Evolutionary conservation across 64 coral and sea anemone species (phyloP).

Genomic region (Acropora tenuis): DNA sequence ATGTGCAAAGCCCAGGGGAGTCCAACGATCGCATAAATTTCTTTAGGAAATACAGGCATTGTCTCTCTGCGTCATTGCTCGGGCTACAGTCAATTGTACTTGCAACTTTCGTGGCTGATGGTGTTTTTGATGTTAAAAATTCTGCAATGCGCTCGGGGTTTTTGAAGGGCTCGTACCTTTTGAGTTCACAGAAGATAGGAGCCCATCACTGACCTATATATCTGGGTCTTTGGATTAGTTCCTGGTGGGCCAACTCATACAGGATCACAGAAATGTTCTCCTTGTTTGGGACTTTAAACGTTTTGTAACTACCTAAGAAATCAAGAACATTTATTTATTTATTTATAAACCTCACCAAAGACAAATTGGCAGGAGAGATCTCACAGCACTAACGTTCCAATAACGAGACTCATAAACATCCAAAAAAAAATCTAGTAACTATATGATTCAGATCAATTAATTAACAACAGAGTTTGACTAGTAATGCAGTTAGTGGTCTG

Average conservation of each 20-base stretch:
- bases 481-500: no score
- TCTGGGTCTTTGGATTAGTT: background rate
- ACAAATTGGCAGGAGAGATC: no score
- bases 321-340: background rate
- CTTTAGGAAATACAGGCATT: background rate
- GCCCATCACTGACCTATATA: background rate
- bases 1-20: background rate
- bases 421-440: no score
- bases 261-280: background rate
- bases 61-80: background rate
- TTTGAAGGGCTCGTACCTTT: background rate
- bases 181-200: background rate
- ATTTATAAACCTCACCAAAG: no score
- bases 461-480: no score
- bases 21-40: background rate
- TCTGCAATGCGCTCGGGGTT: background rate
- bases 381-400: no score
- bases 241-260: background rate
- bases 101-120: background rate
- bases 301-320: constrained; percentile 1
- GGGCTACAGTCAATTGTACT: background rate
- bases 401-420: no score
- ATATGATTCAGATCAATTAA: no score
- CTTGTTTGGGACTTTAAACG: background rate
- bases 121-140: background rate